Evolutionary conservation across 2,888 invertebrate species (phyloP).

Genomic region (Idaea straminata): DNA sequence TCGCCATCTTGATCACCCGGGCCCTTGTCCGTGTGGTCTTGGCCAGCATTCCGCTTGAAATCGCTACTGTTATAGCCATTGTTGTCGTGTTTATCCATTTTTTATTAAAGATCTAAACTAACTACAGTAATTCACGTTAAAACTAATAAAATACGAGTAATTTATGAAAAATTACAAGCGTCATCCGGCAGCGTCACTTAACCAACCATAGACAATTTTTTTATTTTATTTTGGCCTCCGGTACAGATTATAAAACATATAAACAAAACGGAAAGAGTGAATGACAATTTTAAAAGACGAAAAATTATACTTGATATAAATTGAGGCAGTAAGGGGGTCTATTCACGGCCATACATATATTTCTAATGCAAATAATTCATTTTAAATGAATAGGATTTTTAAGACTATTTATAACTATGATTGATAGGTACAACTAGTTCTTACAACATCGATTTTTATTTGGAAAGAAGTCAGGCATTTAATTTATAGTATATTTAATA

Average conservation of each 20-base stretch:
- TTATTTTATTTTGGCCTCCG: not conserved
- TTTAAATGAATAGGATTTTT: too few species aligned
- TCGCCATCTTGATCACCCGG: slow-evolving; percentile 71
- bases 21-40: slow-evolving; percentile 23
- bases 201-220: slow-evolving; percentile 1
- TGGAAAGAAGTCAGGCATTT: too few species aligned
- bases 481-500: too few species aligned
- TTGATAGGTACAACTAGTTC: too few species aligned
- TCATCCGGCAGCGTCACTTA: slow-evolving; percentile 17
- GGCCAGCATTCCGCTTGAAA: slow-evolving; percentile 68
- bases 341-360: too few species aligned
- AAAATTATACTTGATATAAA: too few species aligned
- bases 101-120: slow-evolving; percentile 12
- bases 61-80: slow-evolving; percentile 72
- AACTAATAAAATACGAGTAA: slow-evolving; percentile 3
- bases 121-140: slow-evolving; percentile 10
- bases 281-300: too few species aligned
- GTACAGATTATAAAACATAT: not conserved
- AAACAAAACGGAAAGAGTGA: not conserved
- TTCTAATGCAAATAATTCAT: too few species aligned
- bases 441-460: too few species aligned
- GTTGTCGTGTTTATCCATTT: slow-evolving; percentile 68
- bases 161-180: slow-evolving; percentile 12
- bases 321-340: too few species aligned
- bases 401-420: too few species aligned